Evolutionary conservation across 2,888 invertebrate species (phyloP), one percentile per base, ranked within the genome.

Genomic region (Eudasyphora cyanicolor): DNA sequence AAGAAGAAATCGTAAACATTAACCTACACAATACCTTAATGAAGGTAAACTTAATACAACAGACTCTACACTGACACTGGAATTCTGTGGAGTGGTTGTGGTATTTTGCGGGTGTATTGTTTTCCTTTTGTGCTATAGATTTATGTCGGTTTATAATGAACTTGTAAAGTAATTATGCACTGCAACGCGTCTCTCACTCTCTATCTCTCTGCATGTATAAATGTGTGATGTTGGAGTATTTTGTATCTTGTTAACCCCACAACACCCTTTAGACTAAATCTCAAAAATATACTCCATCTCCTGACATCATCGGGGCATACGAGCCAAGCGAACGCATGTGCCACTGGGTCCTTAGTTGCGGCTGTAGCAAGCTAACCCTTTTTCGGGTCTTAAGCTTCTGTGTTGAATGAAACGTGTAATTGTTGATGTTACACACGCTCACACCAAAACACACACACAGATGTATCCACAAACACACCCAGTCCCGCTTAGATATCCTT

Each of bases 91-190:
- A 60, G 29, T n/a, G n/a, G n/a, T n/a, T n/a, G n/a, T n/a, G n/a
- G n/a, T 45, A n/a, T 3, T 45, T 12, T 42, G 67, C 24, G 35
- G 12, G 67, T 42, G 67, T 42, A 42, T 42, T 67, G 67, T 35
- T 67, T 24, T 67, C 67, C 67, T 67, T 67, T n/a, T 67, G 24
- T 64, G 2, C 88, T 87, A 89, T 89, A 90, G 90, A 91, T 91
- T 90, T 91, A 91, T 91, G 90, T 89, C 88, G 89, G 86, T 90
- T 90, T 91, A 90, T 91, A 91, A 91, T 92, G 91, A 92, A 91
- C 91, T 91, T 91, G 90, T 90, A 90, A 91, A 92, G 91, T 91
- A 91, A 92, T 91, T 91, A 91, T 91, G 90, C 91, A 87, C 84
- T 87, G 87, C 86, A 85, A 86, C 86, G 88, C 87, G 86, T 86